Percentiles rank a stretch among this genome's conserved stretches.
Conservation (phyloP, 2,888 invertebrate genomes). For the Pherbina coryleti region DNA sequence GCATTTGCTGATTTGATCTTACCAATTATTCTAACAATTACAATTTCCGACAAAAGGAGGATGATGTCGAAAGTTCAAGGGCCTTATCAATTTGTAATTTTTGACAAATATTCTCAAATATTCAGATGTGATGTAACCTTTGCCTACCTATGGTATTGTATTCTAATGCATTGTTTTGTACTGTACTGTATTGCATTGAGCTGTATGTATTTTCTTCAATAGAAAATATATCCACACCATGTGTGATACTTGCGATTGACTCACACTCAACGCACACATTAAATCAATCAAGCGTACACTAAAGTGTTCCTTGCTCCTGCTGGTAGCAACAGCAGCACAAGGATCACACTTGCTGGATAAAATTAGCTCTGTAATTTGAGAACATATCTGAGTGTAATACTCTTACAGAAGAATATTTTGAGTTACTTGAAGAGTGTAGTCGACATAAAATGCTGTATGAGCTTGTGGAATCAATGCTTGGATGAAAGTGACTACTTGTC, state of each 20-base stretch:
- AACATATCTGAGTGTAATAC: slow-evolving; percentile 13
- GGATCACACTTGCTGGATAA: slow-evolving; percentile 38
- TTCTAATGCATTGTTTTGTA: too few species aligned
- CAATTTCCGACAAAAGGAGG: too few species aligned
- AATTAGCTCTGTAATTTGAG: slow-evolving; percentile 52
- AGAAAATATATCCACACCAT: slow-evolving; percentile 10
- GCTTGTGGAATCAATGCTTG: neutral
- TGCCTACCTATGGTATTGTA: too few species aligned
- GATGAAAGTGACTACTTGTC: slow-evolving; percentile 54
- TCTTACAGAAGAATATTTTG: neutral
- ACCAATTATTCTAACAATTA: too few species aligned
- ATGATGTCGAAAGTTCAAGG: too few species aligned
- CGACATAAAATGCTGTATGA: slow-evolving; percentile 46
- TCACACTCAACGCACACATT: slow-evolving; percentile 34
- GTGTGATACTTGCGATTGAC: neutral
- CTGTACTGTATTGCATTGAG: too few species aligned
- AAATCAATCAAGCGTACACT: slow-evolving; percentile 57
- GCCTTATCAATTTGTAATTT: too few species aligned
- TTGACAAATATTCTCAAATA: too few species aligned
- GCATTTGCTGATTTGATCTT: too few species aligned
- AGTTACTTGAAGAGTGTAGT: slow-evolving; percentile 7
- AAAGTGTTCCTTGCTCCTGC: slow-evolving; percentile 50
- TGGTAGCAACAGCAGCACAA: slow-evolving; percentile 18
- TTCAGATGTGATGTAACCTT: too few species aligned
- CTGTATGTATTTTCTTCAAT: neutral